Base-by-base conservation (phyloP, 2,888 invertebrate species). In the Drosophila prostipennis region DNA sequence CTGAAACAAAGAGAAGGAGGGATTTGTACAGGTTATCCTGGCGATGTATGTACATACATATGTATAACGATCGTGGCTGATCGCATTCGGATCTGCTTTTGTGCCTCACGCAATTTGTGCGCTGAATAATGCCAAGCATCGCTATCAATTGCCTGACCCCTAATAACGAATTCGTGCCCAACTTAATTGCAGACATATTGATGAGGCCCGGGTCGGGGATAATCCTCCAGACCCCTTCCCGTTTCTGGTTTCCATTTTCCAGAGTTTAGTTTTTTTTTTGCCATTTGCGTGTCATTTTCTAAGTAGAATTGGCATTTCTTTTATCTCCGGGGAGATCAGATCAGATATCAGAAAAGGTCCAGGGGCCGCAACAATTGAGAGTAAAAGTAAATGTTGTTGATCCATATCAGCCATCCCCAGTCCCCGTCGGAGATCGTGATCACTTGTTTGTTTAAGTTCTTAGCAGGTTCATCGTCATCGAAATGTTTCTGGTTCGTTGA, bases 111-210 rank as follows among this genome's bases (percentile, higher is more conserved):
- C 84, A 84, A 87, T 76, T 77, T 78, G 77, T 78, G 60, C 61
- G 32, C 45, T 26, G 61, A 58, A 58, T 75, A 58, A 58, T 73
- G 78, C 53, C 51, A 63, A 74, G 55, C 64, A 63, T 63, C 53
- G 60, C 84, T 68, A 74, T 81, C 81, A 81, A 81, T 86, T 79
- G 81, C 74, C 64, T 81, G 87, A 84, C 82, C 87, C 76, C 71
- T 87, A 87, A 85, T 85, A 82, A 79, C 85, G 74, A 85, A 79
- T 85, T 85, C 84, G 84, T 85, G 84, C 77, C 43, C 78, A 80
- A 80, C 80, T 77, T 87, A 87, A 85, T 84, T 84, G 84, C 74
- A 69, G 64, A 79, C 79, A 78, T 84, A 84, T 87, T 78, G 83
- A 79, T 76, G 77, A 76, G 67, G 55, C 48, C 46, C 39, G 3